Percentiles rank a stretch among this genome's conserved stretches.
Evolutionary conservation across 1,140 invertebrate genomes (phyloP).

Genomic region (Meloidogyne exigua): DNA sequence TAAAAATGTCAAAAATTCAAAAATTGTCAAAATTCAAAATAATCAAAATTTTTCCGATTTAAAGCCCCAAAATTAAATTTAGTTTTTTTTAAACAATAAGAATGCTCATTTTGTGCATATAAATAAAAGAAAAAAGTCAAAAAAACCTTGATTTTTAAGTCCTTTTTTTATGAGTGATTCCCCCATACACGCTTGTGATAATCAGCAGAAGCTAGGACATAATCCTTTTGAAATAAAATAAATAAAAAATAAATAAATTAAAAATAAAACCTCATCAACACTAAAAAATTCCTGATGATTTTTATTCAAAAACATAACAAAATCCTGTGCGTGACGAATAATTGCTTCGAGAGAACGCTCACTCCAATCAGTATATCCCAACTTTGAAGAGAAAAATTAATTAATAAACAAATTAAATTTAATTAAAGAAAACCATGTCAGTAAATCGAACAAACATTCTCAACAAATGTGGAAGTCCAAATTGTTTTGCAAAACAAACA

Average conservation of each 20-base stretch:
- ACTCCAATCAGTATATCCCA: constrained; percentile 38
- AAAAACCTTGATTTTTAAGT: neutral
- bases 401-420: neutral
- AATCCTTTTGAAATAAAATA: constrained; percentile 20
- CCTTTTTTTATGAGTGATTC: constrained; percentile 16
- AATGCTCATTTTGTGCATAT: neutral
- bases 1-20: too few relatives aligned
- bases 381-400: neutral
- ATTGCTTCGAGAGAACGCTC: constrained; percentile 36
- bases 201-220: constrained; percentile 33
- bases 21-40: too few relatives aligned
- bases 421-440: constrained; percentile 25
- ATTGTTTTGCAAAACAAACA: constrained; percentile 36
- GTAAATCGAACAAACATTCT: constrained; percentile 41
- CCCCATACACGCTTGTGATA: constrained; percentile 39
- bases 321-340: constrained; percentile 40
- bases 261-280: constrained; percentile 27
- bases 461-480: constrained; percentile 34
- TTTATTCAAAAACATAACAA: constrained; percentile 38
- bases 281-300: constrained; percentile 32
- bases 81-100: too few relatives aligned
- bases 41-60: too few relatives aligned
- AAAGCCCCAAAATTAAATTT: too few relatives aligned
- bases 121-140: neutral
- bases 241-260: neutral